phyloP scores from a whole-genome alignment of 2,113 vertebrate species.

The Trogon melanurus region DNA sequence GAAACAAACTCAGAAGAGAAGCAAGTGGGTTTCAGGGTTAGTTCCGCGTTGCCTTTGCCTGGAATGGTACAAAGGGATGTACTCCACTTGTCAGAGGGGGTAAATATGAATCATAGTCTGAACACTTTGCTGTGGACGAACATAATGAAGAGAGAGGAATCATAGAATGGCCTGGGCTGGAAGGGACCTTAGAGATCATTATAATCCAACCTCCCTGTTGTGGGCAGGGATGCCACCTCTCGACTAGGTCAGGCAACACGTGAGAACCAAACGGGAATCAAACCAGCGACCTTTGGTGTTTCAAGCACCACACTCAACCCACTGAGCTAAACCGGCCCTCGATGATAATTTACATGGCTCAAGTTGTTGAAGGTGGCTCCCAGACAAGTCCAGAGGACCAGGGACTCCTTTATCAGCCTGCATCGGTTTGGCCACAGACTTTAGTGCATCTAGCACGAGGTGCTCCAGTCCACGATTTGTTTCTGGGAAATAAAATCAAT shows the following conservation, averaged over 20 bases:
- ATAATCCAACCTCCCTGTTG: no score
- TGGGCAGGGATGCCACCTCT: no score
- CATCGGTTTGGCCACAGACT: background rate
- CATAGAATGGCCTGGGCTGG: no score
- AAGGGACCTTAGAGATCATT: no score
- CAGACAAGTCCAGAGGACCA: background rate
- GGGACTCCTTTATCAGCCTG: background rate
- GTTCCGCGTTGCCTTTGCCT: background rate
- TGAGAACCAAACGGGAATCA: no score
- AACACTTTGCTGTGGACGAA: background rate
- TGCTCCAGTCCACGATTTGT: background rate
- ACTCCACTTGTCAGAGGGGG: background rate
- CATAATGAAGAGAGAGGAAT: background rate
- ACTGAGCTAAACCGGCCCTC: no score
- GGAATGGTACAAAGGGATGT: background rate
- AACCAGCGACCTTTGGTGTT: no score
- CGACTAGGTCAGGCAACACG: no score
- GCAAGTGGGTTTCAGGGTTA: background rate
- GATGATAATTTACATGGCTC: background rate
- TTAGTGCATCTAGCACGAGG: background rate
- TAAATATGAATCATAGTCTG: background rate
- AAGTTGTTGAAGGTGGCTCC: background rate
- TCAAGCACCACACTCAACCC: no score
- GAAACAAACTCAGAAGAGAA: background rate
- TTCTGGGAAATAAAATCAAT: background rate